Base-by-base conservation (phyloP, 2,888 invertebrate species). In the Andrena fulva region DNA sequence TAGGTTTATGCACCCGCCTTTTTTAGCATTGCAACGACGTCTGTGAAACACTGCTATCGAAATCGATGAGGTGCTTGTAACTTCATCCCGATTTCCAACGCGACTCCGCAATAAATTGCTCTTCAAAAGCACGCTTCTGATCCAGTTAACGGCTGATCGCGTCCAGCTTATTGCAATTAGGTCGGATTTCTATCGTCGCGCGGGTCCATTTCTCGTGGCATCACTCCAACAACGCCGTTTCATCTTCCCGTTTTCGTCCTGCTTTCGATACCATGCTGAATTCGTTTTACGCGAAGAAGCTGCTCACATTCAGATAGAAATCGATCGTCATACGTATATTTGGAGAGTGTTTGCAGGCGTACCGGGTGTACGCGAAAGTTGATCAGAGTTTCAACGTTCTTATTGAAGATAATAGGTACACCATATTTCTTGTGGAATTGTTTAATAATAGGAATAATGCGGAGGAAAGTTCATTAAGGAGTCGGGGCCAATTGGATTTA, bases 291-390 rank as follows among this genome's bases (percentile, higher is more conserved):
- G 67, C 54, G 75, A 79, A 80, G 77, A 64, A 82, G 69, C 66
- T 71, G 48, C 50, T 69, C 24, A 27, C 10, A 10, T 54, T 54
- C 71, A 77, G 85, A 85, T 72, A 70, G 85, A 74, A 83, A 87
- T 87, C 80, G 83, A 87, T 87, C 81, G 78, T 29, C 5, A 73
- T 50, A 60, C 63, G 33, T 84, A 60, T 52, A 75, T 79, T 50
- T 68, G 12, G n/a, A 35, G 16, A 48, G 71, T 72, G 59, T 73
- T 77, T 48, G 60, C 5, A 52, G 8, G 52, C 29, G 56, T 74
- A 86, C 56, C 64, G 72, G 77, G 87, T 81, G 77, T 56, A 3
- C 35, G 20, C n/a, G 42, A 64, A 64, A 0, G 2, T 56, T 27
- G 56, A 56, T 27, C 24, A 27, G 8, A 56, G 10, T 10, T 27